These are phyloP conservation scores for Epistrophe eligans DNA, from an alignment of 2,888 invertebrate genomes.

Conservation along the genomic window DNA sequence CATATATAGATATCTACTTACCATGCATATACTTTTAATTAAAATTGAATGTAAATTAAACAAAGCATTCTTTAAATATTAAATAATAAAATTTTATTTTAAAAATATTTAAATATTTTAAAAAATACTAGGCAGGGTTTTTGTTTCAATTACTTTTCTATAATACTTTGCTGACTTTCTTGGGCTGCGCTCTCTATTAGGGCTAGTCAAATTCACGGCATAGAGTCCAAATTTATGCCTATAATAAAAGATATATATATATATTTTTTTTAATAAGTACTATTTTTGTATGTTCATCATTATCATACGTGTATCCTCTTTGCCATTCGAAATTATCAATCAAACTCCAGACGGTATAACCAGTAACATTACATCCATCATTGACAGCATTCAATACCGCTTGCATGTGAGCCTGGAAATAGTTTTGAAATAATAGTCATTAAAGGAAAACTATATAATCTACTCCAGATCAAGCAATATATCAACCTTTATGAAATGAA, in stretches of 20 bases:
- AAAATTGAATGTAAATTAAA: conserved; percentile 78
- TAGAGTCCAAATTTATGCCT: conserved; percentile 89
- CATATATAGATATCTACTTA: too few relatives aligned
- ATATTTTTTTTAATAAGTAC: too few relatives aligned
- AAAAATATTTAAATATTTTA: conserved; percentile 28
- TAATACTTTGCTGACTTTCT: conserved; percentile 87
- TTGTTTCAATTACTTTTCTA: conserved; percentile 84
- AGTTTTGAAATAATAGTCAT: background rate
- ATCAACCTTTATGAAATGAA: conserved; percentile 78
- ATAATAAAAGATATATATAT: conserved; percentile 69
- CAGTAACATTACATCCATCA: conserved; percentile 78
- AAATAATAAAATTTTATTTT: conserved; percentile 34
- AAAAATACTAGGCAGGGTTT: conserved; percentile 61
- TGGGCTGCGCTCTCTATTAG: conserved; percentile 86
- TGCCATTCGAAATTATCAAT: conserved; percentile 81
- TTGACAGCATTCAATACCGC: conserved; percentile 78
- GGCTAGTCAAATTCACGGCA: conserved; percentile 87
- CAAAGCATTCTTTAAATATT: background rate
- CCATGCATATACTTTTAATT: too few relatives aligned
- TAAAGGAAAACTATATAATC: background rate
- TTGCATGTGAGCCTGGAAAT: conserved; percentile 81
- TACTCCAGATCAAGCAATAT: background rate
- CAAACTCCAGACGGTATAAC: conserved; percentile 79
- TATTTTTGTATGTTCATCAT: background rate
- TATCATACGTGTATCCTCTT: conserved; percentile 79